Conservation (phyloP, 1,140 invertebrate genomes). For the Nasonia longicornis region DNA sequence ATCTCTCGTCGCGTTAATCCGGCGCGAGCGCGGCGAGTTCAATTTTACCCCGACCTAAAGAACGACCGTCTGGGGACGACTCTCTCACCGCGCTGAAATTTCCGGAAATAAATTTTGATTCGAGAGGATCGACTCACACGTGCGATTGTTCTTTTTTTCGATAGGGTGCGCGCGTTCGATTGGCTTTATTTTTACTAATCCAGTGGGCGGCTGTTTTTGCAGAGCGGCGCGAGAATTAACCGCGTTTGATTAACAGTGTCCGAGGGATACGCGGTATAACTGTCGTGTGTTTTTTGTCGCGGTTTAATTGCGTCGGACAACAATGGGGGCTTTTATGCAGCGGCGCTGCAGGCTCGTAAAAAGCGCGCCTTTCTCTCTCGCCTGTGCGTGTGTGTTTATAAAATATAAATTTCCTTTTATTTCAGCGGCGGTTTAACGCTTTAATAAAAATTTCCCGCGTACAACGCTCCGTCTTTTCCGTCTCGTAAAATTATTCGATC, state of each 20-base stretch:
- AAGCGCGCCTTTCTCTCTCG: not conserved
- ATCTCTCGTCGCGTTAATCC: conserved; percentile 37
- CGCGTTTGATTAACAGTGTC: not conserved
- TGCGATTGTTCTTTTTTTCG: not conserved
- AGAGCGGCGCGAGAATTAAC: not conserved
- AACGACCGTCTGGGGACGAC: conserved; percentile 35
- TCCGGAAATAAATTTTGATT: conserved; percentile 24
- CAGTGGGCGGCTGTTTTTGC: not conserved
- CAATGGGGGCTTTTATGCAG: not conserved
- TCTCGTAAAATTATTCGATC: conserved; percentile 45
- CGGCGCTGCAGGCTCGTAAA: not conserved
- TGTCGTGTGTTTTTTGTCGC: not conserved
- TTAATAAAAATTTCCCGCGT: conserved; percentile 27
- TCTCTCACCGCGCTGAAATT: not conserved
- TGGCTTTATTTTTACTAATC: conserved; percentile 1
- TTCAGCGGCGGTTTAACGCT: not conserved
- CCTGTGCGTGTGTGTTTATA: not conserved
- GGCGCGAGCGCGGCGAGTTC: not conserved
- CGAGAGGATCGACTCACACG: not conserved
- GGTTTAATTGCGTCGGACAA: not conserved
- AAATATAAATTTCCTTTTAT: not conserved
- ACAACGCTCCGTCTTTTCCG: conserved; percentile 21
- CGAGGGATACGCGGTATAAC: too few relatives aligned
- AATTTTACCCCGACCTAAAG: conserved; percentile 27
- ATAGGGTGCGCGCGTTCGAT: not conserved